Percentiles rank a stretch among this genome's conserved stretches.
These are phyloP conservation scores for Porites lutea DNA, from an alignment of 64 coral and sea anemone species.

Conservation along the genomic window DNA sequence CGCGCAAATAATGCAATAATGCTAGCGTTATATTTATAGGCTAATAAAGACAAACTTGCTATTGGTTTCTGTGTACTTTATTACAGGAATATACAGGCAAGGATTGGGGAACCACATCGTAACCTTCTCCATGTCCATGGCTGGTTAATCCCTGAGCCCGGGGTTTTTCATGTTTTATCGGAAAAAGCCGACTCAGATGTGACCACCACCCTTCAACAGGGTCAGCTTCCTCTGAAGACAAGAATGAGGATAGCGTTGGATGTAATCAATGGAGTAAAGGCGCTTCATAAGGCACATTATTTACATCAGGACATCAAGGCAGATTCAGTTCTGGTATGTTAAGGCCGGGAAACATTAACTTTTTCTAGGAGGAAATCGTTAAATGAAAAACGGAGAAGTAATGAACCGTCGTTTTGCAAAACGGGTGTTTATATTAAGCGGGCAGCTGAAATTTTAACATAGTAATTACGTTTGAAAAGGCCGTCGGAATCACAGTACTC, in stretches of 20 bases:
- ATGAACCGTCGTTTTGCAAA: too few species aligned
- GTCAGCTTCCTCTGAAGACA: neutral
- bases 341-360: neutral
- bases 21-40: too few species aligned
- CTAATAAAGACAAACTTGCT: neutral
- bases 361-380: neutral
- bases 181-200: conserved; percentile 19
- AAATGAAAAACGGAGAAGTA: neutral
- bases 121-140: conserved; percentile 42
- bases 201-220: neutral
- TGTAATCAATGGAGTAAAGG: conserved; percentile 43
- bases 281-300: conserved; percentile 12
- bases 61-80: neutral
- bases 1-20: too few species aligned
- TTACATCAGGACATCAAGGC: conserved; percentile 60
- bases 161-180: conserved; percentile 27
- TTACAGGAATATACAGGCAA: neutral
- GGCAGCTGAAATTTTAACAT: too few species aligned
- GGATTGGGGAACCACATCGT: neutral
- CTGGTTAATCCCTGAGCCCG: conserved; percentile 7
- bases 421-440: too few species aligned
- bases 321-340: conserved; percentile 49
- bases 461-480: too few species aligned
- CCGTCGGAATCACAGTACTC: too few species aligned
- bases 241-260: conserved; percentile 31